phyloP scores from a whole-genome alignment of 2,113 vertebrate species.

The Clarias batrachus region DNA sequence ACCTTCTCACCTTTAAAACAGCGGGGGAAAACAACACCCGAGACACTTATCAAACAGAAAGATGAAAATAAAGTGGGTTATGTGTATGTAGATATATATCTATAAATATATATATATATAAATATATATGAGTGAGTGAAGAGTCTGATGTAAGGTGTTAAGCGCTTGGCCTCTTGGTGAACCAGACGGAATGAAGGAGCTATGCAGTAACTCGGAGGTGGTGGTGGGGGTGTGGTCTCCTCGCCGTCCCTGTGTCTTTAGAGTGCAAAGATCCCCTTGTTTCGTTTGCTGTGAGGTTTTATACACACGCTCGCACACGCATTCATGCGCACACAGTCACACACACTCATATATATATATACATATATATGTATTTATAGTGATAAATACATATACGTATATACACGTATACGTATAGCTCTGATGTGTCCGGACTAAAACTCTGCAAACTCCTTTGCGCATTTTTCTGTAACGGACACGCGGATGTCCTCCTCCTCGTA shows the following conservation, averaged over 20 bases:
- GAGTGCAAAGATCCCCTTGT: conserved; percentile 90
- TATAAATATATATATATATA: too few relatives aligned
- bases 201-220: conserved; percentile 83
- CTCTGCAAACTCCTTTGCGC: conserved; percentile 95
- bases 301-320: conserved; percentile 34
- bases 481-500: conserved; percentile 99
- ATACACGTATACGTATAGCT: conserved; percentile 63
- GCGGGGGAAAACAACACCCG: conserved; percentile 73
- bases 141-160: conserved; percentile 85
- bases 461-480: conserved; percentile 97
- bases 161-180: conserved; percentile 86
- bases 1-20: conserved; percentile 64
- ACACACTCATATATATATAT: conserved; percentile 17
- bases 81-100: too few relatives aligned
- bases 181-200: conserved; percentile 93
- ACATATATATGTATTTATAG: conserved; percentile 23
- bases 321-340: conserved; percentile 24
- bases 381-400: conserved; percentile 32
- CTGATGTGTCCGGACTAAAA: conserved; percentile 90
- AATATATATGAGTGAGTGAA: conserved; percentile 67
- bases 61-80: conserved; percentile 67
- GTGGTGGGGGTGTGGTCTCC: conserved; percentile 71
- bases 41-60: conserved; percentile 68
- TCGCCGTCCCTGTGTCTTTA: conserved; percentile 87
- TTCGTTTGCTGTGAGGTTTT: conserved; percentile 46